Conservation (phyloP, 2,113 vertebrate genomes). For the Tachycineta bicolor region DNA sequence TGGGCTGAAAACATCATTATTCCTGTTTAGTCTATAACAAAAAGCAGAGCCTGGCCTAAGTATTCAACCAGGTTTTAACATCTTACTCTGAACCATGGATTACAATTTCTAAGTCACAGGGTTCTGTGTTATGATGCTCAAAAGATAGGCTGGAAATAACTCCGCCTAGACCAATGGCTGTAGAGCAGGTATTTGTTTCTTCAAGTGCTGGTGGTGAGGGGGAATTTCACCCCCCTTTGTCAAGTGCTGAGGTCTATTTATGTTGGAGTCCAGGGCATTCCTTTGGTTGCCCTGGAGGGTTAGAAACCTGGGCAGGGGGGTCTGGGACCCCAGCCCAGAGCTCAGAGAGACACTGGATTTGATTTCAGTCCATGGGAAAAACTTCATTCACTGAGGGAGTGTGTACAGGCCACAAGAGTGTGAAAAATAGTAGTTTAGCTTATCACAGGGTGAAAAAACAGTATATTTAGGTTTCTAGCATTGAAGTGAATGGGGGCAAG, state of each 20-base stretch:
- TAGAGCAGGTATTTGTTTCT: not conserved
- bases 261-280: too few species aligned
- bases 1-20: not conserved
- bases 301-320: too few species aligned
- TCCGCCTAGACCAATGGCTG: accelerated
- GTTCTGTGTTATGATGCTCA: not conserved
- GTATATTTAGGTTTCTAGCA: too few species aligned
- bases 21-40: not conserved
- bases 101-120: not conserved
- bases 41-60: not conserved
- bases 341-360: too few species aligned
- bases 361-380: too few species aligned
- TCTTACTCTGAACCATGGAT: not conserved
- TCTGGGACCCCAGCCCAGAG: too few species aligned
- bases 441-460: too few species aligned
- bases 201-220: not conserved
- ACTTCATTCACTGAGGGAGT: too few species aligned
- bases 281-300: too few species aligned
- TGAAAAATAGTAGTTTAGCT: too few species aligned
- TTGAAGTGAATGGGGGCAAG: too few species aligned
- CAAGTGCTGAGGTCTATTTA: not conserved
- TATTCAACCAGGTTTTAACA: not conserved
- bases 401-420: too few species aligned
- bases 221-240: not conserved
- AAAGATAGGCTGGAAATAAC: not conserved